Evolutionary conservation across 2,888 invertebrate genomes (phyloP), one percentile per base, ranked within the genome.

Genomic region (Leucoptera coffeella): DNA sequence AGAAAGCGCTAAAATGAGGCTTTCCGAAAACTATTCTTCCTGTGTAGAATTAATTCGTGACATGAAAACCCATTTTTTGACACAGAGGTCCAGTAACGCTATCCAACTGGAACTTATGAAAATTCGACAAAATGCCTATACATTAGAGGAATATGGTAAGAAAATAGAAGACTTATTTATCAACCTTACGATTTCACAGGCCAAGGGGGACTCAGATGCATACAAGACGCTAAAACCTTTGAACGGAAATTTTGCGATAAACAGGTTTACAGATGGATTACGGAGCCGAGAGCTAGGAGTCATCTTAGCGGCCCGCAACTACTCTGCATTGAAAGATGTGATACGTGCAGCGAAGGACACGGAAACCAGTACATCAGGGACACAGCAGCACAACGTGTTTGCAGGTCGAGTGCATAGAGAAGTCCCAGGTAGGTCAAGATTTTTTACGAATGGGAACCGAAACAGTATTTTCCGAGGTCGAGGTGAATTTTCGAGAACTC

Each of bases 311-410:
- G n/a, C n/a, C 5, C 14, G 32, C 6, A 28, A 33, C 21, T 35
- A 24, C 12, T 12, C 7, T 4, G 17, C 27, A 2, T 12, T 35
- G 8, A 33, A 29, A 17, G 33, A 35, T 13, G 35, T 32, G 3
- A 27, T 35, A 7, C 27, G 27, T 25, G 30, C 29, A n/a, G 35
- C 32, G 6, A 11, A 26, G 11, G 31, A 31, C 12, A 27, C 28
- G 10, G 27, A 25, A 12, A 7, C 12, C 11, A 20, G 25, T 5
- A 2, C 14, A 11, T 3, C 24, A 13, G 9, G n/a, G 4, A 14
- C 17, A 10, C 13, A 15, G 4, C 5, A 14, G 6, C n/a, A 22
- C 5, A 7, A 12, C 12, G 4, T 9, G n/a, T 15, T 9, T n/a
- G 5, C 13, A 2, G 5, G 8, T n/a, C 4, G n/a, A n/a, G n/a